Base-by-base conservation (phyloP, 2,888 invertebrate genomes). In the Coelinius sp. region DNA sequence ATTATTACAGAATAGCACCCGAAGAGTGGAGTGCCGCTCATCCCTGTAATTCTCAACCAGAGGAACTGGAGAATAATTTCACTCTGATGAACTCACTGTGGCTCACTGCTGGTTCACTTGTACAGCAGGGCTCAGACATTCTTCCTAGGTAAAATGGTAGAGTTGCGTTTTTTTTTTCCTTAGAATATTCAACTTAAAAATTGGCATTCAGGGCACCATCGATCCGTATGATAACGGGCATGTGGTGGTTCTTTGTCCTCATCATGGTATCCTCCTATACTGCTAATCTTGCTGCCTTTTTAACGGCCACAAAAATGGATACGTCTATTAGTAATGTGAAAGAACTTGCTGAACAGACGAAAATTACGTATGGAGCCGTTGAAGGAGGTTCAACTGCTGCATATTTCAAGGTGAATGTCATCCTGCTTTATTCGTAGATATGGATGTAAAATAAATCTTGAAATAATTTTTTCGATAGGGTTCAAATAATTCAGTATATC, bases 261-360 rank as follows among this genome's bases (percentile, higher is more conserved):
- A 97, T 97, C 82, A 97, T 98, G 95, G 97, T 97, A 79, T 97
- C 97, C 0, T 97, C 97, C 6, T 98, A 98, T 88, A 98, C 98
- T 20, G 98, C 97, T 69, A 98, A 98, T 89, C 89, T 98, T 82
- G 97, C 97, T 56, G 97, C 97, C 7, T 97, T 97, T 86, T 90
- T 98, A 3, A 97, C 98, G 0, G 95, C 96, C 17, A 96, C 96
- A 84, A 90, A 97, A 80, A 96, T 97, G 95, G 96, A 96, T 80
- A 94, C 95, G 8, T 97, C 98, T 0, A 98, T 99, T 70, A 96
- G 97, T 86, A 95, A 95, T 82, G 97, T 97, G 0, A 98, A 98
- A 84, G 98, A 98, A 88, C 90, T 99, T 65, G 96, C 97, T 24
- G 96, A 96, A 84, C 99, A 99, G 88, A 97, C 96, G 0, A 95